Base-by-base conservation (phyloP, 2,888 invertebrate genomes). In the Anorthoa munda region DNA sequence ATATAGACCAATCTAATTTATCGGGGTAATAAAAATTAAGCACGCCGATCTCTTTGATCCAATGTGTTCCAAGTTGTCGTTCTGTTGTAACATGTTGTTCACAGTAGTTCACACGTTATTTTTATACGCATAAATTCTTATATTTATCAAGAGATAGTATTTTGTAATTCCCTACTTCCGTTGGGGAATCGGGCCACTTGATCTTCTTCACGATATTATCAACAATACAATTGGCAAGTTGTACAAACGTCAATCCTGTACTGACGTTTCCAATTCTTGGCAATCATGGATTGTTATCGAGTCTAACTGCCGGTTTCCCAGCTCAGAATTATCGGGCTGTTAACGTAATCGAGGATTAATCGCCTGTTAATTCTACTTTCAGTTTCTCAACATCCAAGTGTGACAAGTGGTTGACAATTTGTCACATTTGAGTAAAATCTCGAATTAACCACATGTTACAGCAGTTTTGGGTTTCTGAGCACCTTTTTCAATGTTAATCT, bases 21-120 rank as follows among this genome's bases (percentile, higher is more conserved):
- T 86, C 86, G 84, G 59, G 85, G 83, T 81, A 83, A 86, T 87
- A 87, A 88, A 85, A 89, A 87, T 85, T 87, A 88, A 87, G 87
- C 73, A 63, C 75, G 84, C 79, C 85, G 82, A 84, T 72, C 73
- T 81, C 87, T 89, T 90, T 89, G 89, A 91, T 89, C 85, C 68
- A 83, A 83, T 84, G 75, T 82, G 84, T 77, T 75, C 53, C 53
- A 78, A 66, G 63, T 23, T 55, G 39, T 64, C 58, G 48, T 74
- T 45, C 15, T 75, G 51, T 68, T 77, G 60, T 72, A 75, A 76
- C 23, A 74, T 76, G 71, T 61, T 65, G 71, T 77, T 75, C 69
- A 61, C 73, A 80, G 71, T 61, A 63, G 71, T 77, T 75, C 69
- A 61, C 73, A 80, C 69, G 17, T 61, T 59, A 64, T 79, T 65